phyloP scores from a whole-genome alignment of 1,140 invertebrate species.

The Atta cephalotes region DNA sequence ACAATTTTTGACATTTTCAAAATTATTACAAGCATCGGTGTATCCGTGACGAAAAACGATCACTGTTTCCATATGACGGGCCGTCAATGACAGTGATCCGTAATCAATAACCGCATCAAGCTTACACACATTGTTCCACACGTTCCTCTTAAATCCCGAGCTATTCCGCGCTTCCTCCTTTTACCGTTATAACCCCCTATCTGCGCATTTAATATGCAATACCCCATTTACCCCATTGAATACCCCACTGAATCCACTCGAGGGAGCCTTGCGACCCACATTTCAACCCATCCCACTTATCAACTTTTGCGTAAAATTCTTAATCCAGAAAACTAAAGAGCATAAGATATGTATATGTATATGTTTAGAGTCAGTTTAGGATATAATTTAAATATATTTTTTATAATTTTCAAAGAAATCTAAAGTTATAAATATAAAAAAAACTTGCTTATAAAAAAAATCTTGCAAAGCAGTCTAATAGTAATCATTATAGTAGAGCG shows the following conservation, averaged over 20 bases:
- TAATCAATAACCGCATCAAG: conserved; percentile 84
- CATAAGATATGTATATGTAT: background rate
- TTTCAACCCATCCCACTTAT: conserved; percentile 65
- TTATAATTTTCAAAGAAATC: background rate
- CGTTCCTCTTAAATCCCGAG: conserved; percentile 64
- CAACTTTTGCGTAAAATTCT: conserved; percentile 71
- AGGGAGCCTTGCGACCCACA: conserved; percentile 78
- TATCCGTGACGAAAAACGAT: conserved; percentile 69
- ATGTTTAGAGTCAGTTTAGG: background rate
- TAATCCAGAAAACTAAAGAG: conserved; percentile 63
- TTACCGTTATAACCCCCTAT: conserved; percentile 71
- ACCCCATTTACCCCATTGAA: conserved; percentile 83
- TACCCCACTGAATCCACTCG: conserved; percentile 76
- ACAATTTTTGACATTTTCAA: conserved; percentile 7
- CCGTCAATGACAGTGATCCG: conserved; percentile 82
- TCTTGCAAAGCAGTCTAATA: background rate
- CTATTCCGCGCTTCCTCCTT: conserved; percentile 63
- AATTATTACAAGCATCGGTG: conserved; percentile 12
- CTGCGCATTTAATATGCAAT: conserved; percentile 81
- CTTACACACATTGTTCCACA: conserved; percentile 78
- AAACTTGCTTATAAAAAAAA: background rate
- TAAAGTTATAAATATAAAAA: too few species aligned
- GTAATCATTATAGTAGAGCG: background rate
- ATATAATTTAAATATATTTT: background rate
- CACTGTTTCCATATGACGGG: conserved; percentile 77